phyloP scores from a whole-genome alignment of 2,113 vertebrate species.

The Crotalus tigris region DNA sequence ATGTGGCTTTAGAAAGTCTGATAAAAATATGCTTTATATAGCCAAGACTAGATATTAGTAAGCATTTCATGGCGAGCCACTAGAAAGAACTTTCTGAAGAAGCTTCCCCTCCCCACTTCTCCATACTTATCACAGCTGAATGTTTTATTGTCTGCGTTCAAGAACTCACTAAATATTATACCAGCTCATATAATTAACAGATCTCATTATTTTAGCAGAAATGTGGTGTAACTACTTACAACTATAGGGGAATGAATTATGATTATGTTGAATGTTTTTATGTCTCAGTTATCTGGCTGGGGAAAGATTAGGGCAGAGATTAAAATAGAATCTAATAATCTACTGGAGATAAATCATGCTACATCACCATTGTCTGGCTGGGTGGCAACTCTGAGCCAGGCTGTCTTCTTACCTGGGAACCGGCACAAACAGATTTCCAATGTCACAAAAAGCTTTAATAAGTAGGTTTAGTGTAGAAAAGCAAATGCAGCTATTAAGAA shows the following conservation, averaged over 20 bases:
- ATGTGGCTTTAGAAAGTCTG: constrained; percentile 49
- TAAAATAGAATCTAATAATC: background rate
- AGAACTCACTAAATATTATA: background rate
- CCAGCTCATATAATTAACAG: background rate
- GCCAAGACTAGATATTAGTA: constrained; percentile 9
- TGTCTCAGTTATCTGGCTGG: background rate
- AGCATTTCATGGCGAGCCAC: background rate
- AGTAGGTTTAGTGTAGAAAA: background rate
- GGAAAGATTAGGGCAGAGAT: background rate
- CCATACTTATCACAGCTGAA: background rate
- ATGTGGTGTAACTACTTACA: background rate
- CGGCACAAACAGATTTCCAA: background rate
- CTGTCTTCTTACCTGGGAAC: background rate
- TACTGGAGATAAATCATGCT: background rate
- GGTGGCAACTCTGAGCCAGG: background rate
- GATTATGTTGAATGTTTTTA: background rate
- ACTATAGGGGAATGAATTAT: background rate
- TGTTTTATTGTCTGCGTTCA: background rate
- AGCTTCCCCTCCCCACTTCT: background rate
- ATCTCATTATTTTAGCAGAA: constrained; percentile 2
- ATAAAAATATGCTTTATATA: constrained; percentile 37
- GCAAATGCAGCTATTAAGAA: background rate
- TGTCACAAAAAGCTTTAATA: background rate
- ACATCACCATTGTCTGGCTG: background rate
- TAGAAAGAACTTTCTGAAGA: background rate